Evolutionary conservation across 1,140 invertebrate species (phyloP), one percentile per base, ranked within the genome.

Genomic region (Euschistus heros): DNA sequence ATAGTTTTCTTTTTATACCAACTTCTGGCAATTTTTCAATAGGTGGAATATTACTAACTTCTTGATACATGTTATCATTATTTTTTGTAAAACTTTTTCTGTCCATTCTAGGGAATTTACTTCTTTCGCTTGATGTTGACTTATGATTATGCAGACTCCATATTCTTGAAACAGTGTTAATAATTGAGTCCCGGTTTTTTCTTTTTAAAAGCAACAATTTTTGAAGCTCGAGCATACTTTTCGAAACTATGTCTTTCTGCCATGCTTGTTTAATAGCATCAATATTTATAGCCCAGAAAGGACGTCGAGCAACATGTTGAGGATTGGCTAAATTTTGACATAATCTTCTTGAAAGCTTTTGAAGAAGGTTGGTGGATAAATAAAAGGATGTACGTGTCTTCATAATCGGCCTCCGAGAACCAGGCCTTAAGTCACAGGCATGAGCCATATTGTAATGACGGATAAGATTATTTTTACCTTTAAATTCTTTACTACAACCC

Each of bases 331-430:
- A 84, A 66, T 88, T 84, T 64, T 86, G 82, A 74, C 91, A 94
- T 54, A 95, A 78, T 60, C 89, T 80, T 52, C 94, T 83, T 22
- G 93, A 92, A 20, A 95, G 83, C 68, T 91, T 82, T 50, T 92
- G 94, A 70, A 94, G 79, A 42, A 89, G 85, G 68, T 92, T 94
- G 4, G 89, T 94, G 72, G 89, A 85, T 69, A 97, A 80, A 79
- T 94, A 97, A 78, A 97, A 97, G 27, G 94, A 93, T 67, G 94
- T 93, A 71, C 94, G 82, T 50, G 94, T 97, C 78, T 97, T 97
- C 91, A 97, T 94, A 0, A 97, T 90, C 24, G 94, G 93, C 46
- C 92, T 80, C 2, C 91, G 90, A 27, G 89, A 89, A 24, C 88
- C 91, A 55, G 81, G 74, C 6, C 77, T 74, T 27, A 87, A 77